Base-by-base conservation (phyloP, 2,888 invertebrate genomes). In the Dicranocentrus wangi region DNA sequence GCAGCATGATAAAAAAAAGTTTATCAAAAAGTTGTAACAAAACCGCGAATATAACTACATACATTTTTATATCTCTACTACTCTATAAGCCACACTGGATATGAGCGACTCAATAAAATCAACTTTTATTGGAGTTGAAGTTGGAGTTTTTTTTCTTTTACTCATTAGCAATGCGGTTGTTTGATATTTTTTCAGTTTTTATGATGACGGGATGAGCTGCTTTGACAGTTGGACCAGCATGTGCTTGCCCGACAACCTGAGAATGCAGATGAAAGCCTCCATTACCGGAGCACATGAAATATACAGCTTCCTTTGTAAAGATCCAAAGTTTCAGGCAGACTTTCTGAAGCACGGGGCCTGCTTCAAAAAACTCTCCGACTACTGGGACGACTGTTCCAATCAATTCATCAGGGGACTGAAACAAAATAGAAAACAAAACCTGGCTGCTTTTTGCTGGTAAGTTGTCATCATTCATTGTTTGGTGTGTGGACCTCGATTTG, bases 381-480 rank as follows among this genome's bases (percentile, higher is more conserved):
- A 76, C n/a, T 84, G 79, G 81, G 84, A 84, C 25, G 79, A 75
- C 8, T 84, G 84, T 66, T 81, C 82, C 7, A 43, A 70, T 19
- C 65, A 75, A 23, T 84, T 84, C 32, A 79, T 84, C 15, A 76
- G 81, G 7, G 81, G 79, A 21, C 51, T 84, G 28, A 76, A 47
- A 32, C 51, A 63, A 39, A 71, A 78, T 19, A 32, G 28, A 15
- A 19, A 42, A 27, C 60, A 81, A 23, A 84, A 81, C 70, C 60
- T 55, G 13, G 75, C 84, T 10, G 77, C 77, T 7, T 78, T 81
- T 21, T 84, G 84, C 53, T 84, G 84, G 84, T 84, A 78, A 84
- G 84, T 66, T 27, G 23, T 2, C 25, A 32, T 25, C 17, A n/a
- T 28, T 15, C 28, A 28, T 58, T 58, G 39, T 47, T 47, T 47